Base-by-base conservation (phyloP, 2,888 invertebrate genomes). In the Capitulum mitella region DNA sequence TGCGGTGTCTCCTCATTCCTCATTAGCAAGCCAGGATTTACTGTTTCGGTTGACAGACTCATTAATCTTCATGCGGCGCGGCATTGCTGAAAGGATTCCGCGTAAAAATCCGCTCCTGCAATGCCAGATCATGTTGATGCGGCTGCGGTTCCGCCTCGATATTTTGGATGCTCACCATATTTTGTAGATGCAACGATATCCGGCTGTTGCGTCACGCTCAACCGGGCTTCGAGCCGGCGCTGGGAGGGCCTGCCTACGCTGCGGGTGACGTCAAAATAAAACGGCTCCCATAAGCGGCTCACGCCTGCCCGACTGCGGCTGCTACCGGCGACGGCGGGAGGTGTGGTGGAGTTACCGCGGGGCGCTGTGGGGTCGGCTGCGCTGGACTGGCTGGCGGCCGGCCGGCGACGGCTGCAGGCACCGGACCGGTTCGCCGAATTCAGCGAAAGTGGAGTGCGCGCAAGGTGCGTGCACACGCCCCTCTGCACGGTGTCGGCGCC, bases 11-110 rank as follows among this genome's bases (percentile, higher is more conserved):
- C 12, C 61, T 10, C 61, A 16, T 16, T 32, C 10, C 61, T 61
- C 61, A 32, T 61, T 61, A 61, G 61, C 26, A 8, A n/a, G 5
- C 64, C 32, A 70, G 34, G 37, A 34, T 70, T 37, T 70, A 70
- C 64, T 70, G 64, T 37, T 70, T 37, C 32, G 64, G 64, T 8
- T 70, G 64, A 70, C 64, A 70, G 64, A 34, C 64, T 70, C 64
- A 70, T 70, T 32, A 37, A 70, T 70, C 37, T 10, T 37, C 34
- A 22, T 16, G 34, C 34, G 14, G 34, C 6, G 64, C 64, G 64
- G 64, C 64, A 34, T 70, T 22, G 34, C 34, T 37, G 37, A 70
- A 70, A 70, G 64, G 64, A 70, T 26, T 70, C 37, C n/a, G 64
- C 64, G 37, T 19, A 70, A 70, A 70, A 70, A 37, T 70, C 37